Evolutionary conservation across 1,140 invertebrate genomes (phyloP).

Genomic region (Bradynema listronoti): DNA sequence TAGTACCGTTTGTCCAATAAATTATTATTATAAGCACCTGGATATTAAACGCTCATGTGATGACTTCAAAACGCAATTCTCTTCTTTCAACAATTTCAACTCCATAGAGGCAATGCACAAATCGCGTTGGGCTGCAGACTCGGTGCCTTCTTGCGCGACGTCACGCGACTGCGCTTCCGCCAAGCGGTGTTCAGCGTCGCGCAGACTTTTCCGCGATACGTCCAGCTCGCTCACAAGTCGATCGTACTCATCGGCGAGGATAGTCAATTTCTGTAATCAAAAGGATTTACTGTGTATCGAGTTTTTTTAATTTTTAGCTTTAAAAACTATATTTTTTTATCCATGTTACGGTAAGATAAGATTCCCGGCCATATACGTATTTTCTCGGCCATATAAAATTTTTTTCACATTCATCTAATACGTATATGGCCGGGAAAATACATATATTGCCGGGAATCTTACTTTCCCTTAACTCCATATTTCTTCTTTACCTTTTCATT

Average conservation of each 20-base stretch:
- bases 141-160: conserved; percentile 7
- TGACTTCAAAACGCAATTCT: conserved; percentile 27
- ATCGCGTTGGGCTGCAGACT: conserved; percentile 9
- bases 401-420: background rate
- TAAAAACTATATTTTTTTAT: background rate
- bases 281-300: too few species aligned
- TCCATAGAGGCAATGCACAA: conserved; percentile 28
- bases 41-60: conserved; percentile 39
- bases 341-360: background rate
- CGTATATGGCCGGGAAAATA: background rate
- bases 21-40: conserved; percentile 12
- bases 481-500: too few species aligned
- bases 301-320: too few species aligned
- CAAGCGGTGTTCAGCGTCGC: conserved; percentile 20
- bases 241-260: conserved; percentile 29
- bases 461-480: too few species aligned
- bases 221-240: conserved; percentile 22
- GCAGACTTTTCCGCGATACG: conserved; percentile 15
- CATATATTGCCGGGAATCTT: too few species aligned
- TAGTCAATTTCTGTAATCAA: conserved; percentile 25
- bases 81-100: conserved; percentile 30
- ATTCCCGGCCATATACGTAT: background rate
- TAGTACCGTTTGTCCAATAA: background rate
- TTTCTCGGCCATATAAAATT: background rate
- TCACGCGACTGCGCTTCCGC: conserved; percentile 7